Base-by-base conservation (phyloP, 2,797 vertebrate species). In the Thalassophryne amazonica region DNA sequence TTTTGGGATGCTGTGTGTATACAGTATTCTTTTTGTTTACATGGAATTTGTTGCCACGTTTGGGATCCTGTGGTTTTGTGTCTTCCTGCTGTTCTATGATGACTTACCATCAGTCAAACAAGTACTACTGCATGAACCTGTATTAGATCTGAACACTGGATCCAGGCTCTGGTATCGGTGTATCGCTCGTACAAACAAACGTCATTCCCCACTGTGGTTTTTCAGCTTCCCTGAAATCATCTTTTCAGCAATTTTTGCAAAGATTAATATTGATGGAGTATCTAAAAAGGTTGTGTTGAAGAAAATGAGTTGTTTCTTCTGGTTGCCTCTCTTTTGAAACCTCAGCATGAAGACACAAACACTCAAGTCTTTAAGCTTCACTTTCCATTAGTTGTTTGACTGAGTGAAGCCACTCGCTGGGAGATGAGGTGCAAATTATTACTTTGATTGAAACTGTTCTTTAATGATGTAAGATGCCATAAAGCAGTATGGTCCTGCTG, bases 401-500 rank as follows among this genome's bases (percentile, higher is more conserved):
- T 23, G 39, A 60, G 40, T 2, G 43, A 39, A 13, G 28, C 9
- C 24, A 10, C 33, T 17, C 21, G 2, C 28, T 25, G 35, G 33
- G 29, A 30, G 27, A 50, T 5, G 34, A 59, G 37, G 40, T 7
- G 43, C 16, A 4, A 5, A 13, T 13, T 19, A 10, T 63, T 50
- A 18, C 32, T 55, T 17, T 22, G 36, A 49, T 31, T 64, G 49
- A 34, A 12, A 36, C 17, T 37, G 31, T 33, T 46, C 15, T 71
- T 54, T 61, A 58, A 64, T 61, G 55, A 66, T 47, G 40, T 45
- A 16, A 36, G 51, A 45, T 59, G 72, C 19, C 45, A 61, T 50
- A 27, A 73, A 62, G 69, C 55, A 41, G 62, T 69, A 39, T 32
- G 54, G 18, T 17, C 22, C 64, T 27, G 67, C 19, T 64, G 54